Percentiles rank a stretch among this genome's conserved stretches.
Evolutionary conservation across 2,113 vertebrate genomes (phyloP).

Genomic region (Dromas ardeola): DNA sequence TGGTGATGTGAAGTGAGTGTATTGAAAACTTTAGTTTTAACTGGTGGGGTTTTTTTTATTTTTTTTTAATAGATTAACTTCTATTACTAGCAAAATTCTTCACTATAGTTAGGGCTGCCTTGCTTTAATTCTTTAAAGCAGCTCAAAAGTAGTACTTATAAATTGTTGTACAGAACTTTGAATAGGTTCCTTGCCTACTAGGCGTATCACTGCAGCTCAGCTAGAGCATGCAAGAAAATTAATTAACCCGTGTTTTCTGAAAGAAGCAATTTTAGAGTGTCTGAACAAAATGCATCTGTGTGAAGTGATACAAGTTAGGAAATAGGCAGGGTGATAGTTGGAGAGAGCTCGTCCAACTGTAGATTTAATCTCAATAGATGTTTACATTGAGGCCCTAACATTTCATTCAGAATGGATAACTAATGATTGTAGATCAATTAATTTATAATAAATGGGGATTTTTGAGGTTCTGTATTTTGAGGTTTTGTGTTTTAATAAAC

Average conservation of each 20-base stretch:
- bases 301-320: neutral
- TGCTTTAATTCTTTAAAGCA: neutral
- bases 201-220: neutral
- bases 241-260: neutral
- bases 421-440: neutral
- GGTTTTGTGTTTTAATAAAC: neutral
- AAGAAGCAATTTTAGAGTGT: neutral
- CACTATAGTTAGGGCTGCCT: neutral
- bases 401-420: neutral
- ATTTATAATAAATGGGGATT: neutral
- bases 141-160: neutral
- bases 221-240: neutral
- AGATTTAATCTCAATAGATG: neutral
- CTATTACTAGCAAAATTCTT: neutral
- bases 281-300: neutral
- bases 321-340: neutral
- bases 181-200: neutral
- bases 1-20: neutral
- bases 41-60: neutral
- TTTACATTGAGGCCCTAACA: neutral
- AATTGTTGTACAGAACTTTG: neutral
- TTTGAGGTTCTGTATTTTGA: neutral
- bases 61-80: neutral
- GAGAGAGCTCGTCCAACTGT: neutral
- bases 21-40: neutral